Base-by-base conservation (phyloP, 2,797 vertebrate genomes). In the Argya squamiceps region DNA sequence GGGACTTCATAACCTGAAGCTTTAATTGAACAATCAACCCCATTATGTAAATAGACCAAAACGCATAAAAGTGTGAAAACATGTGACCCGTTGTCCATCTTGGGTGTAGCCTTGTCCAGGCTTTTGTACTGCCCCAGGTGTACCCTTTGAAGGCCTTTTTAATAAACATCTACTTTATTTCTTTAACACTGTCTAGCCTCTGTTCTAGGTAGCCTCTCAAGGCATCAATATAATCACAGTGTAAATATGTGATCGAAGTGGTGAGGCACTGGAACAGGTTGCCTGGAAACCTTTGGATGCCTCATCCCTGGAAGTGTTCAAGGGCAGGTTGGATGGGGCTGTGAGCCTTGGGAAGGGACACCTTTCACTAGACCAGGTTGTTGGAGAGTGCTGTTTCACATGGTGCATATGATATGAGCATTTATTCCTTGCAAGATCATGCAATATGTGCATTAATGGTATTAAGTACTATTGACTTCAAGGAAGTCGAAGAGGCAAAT, bases 1-100 rank as follows among this genome's bases (percentile, higher is more conserved):
- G 36, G 4, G 29, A 41, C 7, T 69, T 39, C 36, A 32, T 52
- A 52, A 52, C 49, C 49, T 24, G 16, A 52, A 24, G 21, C 15
- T 56, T 11, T 24, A 52, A 52, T 14, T 41, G 49, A 9, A 70
- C 16, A 41, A 41, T 41, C 23, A 69, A 52, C 22, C 22, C 8
- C 12, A 11, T n/a, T 39, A 69, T 39, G 36, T 69, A 52, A 52
- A 52, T 23, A 22, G 29, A 69, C 27, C 29, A 69, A 32, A 32
- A 32, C 29, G 11, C 32, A 24, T 1, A 11, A 32, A 50, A 7
- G 27, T 18, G 15, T 52, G 29, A 52, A 52, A 69, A 52, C 0
- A 0, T 19, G 11, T 39, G 36, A 32, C 9, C 15, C 2, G 2
- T 39, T 0, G 0, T 70, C 22, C 12, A 20, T 10, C 37, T 41